Evolutionary conservation across 2,797 vertebrate species (phyloP).

Genomic region (Oreochromis grahami): DNA sequence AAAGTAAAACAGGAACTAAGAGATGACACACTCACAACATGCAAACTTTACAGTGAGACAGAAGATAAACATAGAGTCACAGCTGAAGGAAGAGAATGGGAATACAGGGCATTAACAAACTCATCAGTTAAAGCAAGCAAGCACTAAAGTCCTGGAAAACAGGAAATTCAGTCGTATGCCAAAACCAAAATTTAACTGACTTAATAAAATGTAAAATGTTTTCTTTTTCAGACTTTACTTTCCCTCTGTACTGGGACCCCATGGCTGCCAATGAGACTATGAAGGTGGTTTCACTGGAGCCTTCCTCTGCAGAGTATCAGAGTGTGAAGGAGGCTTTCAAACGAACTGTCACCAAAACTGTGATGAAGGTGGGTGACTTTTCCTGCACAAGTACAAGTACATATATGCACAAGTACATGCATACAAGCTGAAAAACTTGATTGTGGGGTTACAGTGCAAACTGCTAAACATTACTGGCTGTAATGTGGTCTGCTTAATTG

Average conservation of each 20-base stretch:
- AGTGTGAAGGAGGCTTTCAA: constrained; percentile 39
- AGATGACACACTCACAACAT: background rate
- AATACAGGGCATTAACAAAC: background rate
- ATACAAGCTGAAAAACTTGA: background rate
- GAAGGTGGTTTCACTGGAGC: constrained; percentile 8
- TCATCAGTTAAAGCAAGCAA: background rate
- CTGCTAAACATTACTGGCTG: background rate
- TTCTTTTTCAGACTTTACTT: constrained; percentile 37
- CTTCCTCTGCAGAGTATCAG: constrained; percentile 42
- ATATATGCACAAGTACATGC: background rate
- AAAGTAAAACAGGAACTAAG: background rate
- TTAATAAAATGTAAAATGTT: background rate
- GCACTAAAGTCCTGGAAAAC: fast-evolving
- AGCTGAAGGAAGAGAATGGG: background rate
- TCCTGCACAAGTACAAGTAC: background rate
- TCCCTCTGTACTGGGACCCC: constrained; percentile 68
- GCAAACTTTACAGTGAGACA: fast-evolving
- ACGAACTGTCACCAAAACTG: constrained; percentile 1
- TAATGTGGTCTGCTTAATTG: background rate
- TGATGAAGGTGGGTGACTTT: constrained; percentile 46
- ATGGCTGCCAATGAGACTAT: constrained; percentile 13
- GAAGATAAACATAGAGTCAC: background rate
- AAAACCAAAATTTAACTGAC: fast-evolving
- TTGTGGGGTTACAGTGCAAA: background rate
- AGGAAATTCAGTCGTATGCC: background rate